Evolutionary conservation across 2,888 invertebrate genomes (phyloP).

Genomic region (Lucinisca nassula): DNA sequence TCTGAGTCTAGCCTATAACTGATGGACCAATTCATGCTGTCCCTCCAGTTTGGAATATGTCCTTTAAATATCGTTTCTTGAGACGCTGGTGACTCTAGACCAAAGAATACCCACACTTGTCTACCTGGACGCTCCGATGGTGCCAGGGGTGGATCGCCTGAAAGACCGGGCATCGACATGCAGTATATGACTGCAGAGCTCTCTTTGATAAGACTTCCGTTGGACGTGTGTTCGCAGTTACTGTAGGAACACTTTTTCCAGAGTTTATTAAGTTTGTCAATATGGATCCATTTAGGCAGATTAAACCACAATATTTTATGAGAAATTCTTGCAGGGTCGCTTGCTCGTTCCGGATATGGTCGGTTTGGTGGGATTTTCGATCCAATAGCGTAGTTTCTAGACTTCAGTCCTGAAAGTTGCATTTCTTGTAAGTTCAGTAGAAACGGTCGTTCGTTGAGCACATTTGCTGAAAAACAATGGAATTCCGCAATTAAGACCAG

Average conservation of each 20-base stretch:
- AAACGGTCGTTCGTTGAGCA: too few relatives aligned
- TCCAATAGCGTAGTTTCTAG: too few relatives aligned
- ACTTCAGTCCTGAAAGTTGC: too few relatives aligned
- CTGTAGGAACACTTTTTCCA: not conserved
- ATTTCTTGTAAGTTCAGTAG: too few relatives aligned
- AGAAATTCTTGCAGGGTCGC: not conserved
- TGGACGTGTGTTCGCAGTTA: not conserved
- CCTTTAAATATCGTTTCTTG: not conserved
- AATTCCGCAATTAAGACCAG: too few relatives aligned
- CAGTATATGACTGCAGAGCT: not conserved
- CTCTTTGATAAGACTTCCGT: not conserved
- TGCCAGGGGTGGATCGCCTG: not conserved
- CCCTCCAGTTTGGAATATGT: not conserved
- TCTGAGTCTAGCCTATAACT: not conserved
- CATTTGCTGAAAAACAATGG: too few relatives aligned
- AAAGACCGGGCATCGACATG: not conserved
- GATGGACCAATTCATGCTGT: not conserved
- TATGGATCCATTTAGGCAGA: not conserved
- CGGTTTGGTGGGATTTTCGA: too few relatives aligned
- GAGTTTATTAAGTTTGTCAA: not conserved
- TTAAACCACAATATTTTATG: not conserved
- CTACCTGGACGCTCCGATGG: not conserved
- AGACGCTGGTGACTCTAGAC: not conserved
- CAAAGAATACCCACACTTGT: not conserved
- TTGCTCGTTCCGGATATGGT: too few relatives aligned